Evolutionary conservation across 2,797 vertebrate species (phyloP).

Genomic region (Loriculus beryllinus): DNA sequence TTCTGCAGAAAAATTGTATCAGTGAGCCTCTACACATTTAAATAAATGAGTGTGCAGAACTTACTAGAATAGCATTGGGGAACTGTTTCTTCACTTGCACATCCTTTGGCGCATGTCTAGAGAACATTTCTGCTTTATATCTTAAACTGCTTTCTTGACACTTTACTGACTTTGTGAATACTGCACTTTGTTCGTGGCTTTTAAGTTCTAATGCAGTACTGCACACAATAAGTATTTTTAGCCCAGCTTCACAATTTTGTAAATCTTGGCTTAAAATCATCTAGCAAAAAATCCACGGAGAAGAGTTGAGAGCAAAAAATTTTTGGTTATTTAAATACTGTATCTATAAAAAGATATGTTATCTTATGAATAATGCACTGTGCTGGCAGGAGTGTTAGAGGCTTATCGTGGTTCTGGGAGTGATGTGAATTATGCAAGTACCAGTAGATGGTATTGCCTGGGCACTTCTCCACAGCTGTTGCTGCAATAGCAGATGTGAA

Average conservation of each 20-base stretch:
- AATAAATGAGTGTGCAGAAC: not conserved
- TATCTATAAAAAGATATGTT: not conserved
- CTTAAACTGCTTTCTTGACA: not conserved
- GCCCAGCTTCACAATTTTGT: not conserved
- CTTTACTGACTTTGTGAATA: not conserved
- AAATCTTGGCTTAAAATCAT: not conserved
- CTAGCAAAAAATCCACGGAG: not conserved
- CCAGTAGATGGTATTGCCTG: not conserved
- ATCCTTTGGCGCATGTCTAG: not conserved
- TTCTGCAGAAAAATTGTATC: not conserved
- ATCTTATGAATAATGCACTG: not conserved
- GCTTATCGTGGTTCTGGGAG: not conserved
- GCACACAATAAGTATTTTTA: not conserved
- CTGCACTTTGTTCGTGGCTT: not conserved
- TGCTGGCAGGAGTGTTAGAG: not conserved
- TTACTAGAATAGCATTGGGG: not conserved
- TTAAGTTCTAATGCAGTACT: not conserved
- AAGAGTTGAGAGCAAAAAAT: not conserved
- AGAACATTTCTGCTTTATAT: not conserved
- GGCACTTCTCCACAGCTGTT: not conserved
- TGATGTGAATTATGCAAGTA: fast-evolving
- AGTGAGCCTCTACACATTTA: not conserved
- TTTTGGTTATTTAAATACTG: not conserved
- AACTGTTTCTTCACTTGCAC: not conserved
- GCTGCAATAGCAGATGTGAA: not conserved